A percentile compares a stretch with the other conserved stretches of the same genome.
Conservation (phyloP, 1,140 invertebrate species). For the Zophobas atratus region DNA sequence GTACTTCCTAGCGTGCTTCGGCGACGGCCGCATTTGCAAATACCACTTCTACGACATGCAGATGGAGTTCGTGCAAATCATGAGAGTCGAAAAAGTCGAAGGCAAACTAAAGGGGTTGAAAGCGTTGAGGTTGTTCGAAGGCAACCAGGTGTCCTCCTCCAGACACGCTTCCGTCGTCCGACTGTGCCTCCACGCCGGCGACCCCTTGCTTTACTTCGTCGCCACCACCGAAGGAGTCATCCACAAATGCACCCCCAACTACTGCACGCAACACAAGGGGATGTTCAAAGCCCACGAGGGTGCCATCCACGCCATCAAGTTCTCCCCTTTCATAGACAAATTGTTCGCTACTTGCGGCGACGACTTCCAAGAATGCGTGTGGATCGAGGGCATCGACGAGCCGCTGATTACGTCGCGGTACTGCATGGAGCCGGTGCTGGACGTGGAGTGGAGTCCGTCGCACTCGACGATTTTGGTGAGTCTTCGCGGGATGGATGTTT, state of each 20-base stretch:
- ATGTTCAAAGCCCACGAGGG: conserved; percentile 85
- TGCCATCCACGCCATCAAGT: conserved; percentile 82
- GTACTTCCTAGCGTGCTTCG: conserved; percentile 56
- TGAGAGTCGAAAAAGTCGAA: conserved; percentile 75
- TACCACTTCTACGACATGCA: conserved; percentile 59
- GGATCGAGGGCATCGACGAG: conserved; percentile 73
- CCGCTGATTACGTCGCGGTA: conserved; percentile 76
- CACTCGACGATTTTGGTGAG: conserved; percentile 88
- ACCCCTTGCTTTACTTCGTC: conserved; percentile 81
- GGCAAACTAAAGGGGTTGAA: conserved; percentile 75
- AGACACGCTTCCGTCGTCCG: conserved; percentile 75
- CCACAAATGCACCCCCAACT: conserved; percentile 72
- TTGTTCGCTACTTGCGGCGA: conserved; percentile 88
- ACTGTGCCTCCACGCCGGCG: conserved; percentile 77
- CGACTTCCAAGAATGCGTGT: conserved; percentile 80
- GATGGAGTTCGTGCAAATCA: conserved; percentile 59
- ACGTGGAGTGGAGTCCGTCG: conserved; percentile 84
- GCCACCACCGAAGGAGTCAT: conserved; percentile 89
- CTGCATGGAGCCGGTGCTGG: conserved; percentile 74
- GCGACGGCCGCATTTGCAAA: conserved; percentile 73
- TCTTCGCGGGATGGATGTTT: conserved; percentile 79
- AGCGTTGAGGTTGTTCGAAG: conserved; percentile 67
- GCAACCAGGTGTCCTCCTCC: conserved; percentile 71
- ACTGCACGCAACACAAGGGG: conserved; percentile 76
- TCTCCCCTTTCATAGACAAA: conserved; percentile 83